These are phyloP conservation scores for Temnothorax longispinosus DNA, from an alignment of 1,140 invertebrate genomes.

Conservation along the genomic window DNA sequence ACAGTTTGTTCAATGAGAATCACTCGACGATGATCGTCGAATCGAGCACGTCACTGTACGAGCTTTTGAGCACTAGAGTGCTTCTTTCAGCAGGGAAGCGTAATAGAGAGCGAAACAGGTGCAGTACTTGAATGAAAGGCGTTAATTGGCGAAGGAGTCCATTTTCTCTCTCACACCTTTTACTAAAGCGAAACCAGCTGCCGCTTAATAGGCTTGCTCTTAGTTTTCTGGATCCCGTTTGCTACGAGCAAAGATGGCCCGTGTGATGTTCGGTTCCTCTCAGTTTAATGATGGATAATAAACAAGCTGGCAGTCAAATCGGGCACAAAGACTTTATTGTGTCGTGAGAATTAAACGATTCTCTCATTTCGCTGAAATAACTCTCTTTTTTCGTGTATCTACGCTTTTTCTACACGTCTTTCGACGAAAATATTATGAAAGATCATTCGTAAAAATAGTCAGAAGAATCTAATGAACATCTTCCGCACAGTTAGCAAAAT, in stretches of 20 bases:
- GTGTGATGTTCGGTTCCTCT: slow-evolving; percentile 6
- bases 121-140: slow-evolving; percentile 41
- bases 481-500: neutral
- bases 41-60: slow-evolving; percentile 2
- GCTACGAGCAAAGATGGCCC: neutral
- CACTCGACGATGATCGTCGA: slow-evolving; percentile 29
- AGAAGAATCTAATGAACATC: neutral
- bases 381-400: neutral
- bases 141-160: slow-evolving; percentile 40
- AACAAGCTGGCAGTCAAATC: slow-evolving; percentile 17
- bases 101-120: slow-evolving; percentile 32
- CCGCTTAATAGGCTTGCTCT: slow-evolving; percentile 46
- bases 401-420: neutral
- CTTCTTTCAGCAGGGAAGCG: slow-evolving; percentile 1
- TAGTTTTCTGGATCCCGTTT: slow-evolving; percentile 7
- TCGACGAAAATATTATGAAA: neutral
- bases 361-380: neutral
- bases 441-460: neutral
- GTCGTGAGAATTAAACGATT: slow-evolving; percentile 24
- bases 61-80: slow-evolving; percentile 33
- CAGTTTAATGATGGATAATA: slow-evolving; percentile 30
- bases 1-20: slow-evolving; percentile 29
- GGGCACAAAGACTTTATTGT: neutral
- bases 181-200: slow-evolving; percentile 5
- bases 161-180: neutral